Evolutionary conservation across 2,888 invertebrate genomes (phyloP), one percentile per base, ranked within the genome.

Genomic region (Lepas anatifera): DNA sequence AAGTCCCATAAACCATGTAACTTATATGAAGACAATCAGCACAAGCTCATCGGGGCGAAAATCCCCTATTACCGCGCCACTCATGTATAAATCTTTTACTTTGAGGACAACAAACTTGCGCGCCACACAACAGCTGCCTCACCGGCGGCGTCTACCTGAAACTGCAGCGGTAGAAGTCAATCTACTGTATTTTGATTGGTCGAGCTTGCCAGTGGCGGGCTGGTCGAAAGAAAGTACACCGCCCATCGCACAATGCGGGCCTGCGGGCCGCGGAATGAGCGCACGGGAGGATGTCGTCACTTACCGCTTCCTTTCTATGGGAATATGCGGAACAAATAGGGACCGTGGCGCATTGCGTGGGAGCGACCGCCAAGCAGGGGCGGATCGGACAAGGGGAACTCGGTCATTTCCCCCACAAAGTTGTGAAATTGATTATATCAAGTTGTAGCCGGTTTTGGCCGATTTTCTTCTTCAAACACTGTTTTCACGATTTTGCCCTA

Each of bases 31-130:
- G 1, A 41, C 41, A 10, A 4, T 16, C 41, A 41, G 16, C 41
- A 41, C 4, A 10, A 41, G 41, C 3, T 41, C n/a, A n/a, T 41
- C 41, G 16, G 41, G 10, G 41, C 2, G 16, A 41, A 13, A 41
- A 10, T 41, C 4, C 11, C 16, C 2, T 13, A 41, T 41, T 41
- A 41, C 10, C 4, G 11, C 41, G 41, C 10, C 41, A 1, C 4
- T 41, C 16, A 10, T 13, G 11, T 3, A 1, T 16, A 58, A 32
- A 22, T 35, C 22, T 35, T 2, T 22, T 10, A 22, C 32, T 58
- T 58, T 35, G 22, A 18, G 35, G 58, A 58, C 58, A 58, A 58
- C 58, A 58, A 58, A 58, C 58, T 58, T 58, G 58, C 58, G 58
- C 58, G 58, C 58, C 58, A 58, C 10, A 22, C 58, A 58, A 35